A percentile compares a stretch with the other conserved stretches of the same genome.
These are phyloP conservation scores for Congeria kusceri DNA, from an alignment of 2,888 invertebrate genomes.

Conservation along the genomic window DNA sequence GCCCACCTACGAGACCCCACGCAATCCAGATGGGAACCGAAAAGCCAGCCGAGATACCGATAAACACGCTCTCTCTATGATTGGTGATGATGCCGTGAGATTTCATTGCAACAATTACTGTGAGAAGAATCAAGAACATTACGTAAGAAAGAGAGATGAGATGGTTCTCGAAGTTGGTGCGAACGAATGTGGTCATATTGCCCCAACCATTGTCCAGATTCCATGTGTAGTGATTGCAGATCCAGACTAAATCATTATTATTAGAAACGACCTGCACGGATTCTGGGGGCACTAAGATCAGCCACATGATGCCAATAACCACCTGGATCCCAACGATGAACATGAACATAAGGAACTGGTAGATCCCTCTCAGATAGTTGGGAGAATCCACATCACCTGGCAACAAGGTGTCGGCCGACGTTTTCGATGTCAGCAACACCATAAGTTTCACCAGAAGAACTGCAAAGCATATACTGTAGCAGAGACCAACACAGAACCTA, in stretches of 20 bases:
- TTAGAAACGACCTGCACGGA: conserved; percentile 77
- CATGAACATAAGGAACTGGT: conserved; percentile 93
- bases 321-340: conserved; percentile 93
- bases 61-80: conserved; percentile 96
- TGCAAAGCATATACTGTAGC: conserved; percentile 93
- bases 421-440: conserved; percentile 95
- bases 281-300: conserved; percentile 84
- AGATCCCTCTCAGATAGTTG: conserved; percentile 96
- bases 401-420: conserved; percentile 86
- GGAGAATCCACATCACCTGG: conserved; percentile 84
- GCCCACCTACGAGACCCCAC: conserved; percentile 89
- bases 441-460: conserved; percentile 97
- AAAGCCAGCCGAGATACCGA: conserved; percentile 94
- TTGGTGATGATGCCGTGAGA: conserved; percentile 95
- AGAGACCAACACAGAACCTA: conserved; percentile 85
- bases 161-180: conserved; percentile 86
- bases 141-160: conserved; percentile 93
- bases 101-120: conserved; percentile 91
- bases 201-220: conserved; percentile 62
- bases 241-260: conserved; percentile 77
- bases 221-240: conserved; percentile 83
- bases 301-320: conserved; percentile 85
- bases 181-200: conserved; percentile 75
- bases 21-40: conserved; percentile 90
- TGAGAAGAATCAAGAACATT: conserved; percentile 93